Base-by-base conservation (phyloP, 2,113 vertebrate genomes). In the Rostratula benghalensis region DNA sequence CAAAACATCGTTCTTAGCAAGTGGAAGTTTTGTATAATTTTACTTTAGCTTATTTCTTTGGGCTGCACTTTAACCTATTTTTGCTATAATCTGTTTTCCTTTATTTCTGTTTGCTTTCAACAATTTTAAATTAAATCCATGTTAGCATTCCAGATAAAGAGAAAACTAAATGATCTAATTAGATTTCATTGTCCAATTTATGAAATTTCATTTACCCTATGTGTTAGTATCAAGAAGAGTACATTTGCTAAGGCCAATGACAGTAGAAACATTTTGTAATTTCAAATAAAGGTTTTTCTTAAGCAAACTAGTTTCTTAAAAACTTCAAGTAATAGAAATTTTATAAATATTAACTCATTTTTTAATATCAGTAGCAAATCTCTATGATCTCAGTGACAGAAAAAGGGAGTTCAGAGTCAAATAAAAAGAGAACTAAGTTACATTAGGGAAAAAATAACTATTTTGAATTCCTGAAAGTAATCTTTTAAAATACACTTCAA, bases 121-220 rank as follows among this genome's bases (percentile, higher is more conserved):
- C 79, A 88, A 41, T 39, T 81, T 89, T 51, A 95, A 93, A 92
- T 77, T 84, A 94, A 90, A 96, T 87, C 23, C 41, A 46, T 4
- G 3, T 70, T 77, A 94, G 46, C 41, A 56, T 80, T 90, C 18
- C 45, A 94, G 31, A 82, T 51, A 73, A 82, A 90, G 37, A 77
- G 25, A 92, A 93, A 94, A n/a, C 43, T 59, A 45, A 75, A 75
- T 17, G 20, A 78, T 48, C 64, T 83, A 92, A 89, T 91, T 64
- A 75, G 48, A 87, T 75, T 92, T 77, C 31, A 60, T 80, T 13
- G 3, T 35, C 13, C 16, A 59, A 11, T 93, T 94, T 91, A 83
- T 84, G 28, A 89, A 77, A 64, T 87, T 94, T 89, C 35, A 71
- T 81, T 87, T 85, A 87, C 31, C 84, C 9, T 69, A 14, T 48